Base-by-base conservation (phyloP, 2,113 vertebrate species). In the Gracilinanus agilis region DNA sequence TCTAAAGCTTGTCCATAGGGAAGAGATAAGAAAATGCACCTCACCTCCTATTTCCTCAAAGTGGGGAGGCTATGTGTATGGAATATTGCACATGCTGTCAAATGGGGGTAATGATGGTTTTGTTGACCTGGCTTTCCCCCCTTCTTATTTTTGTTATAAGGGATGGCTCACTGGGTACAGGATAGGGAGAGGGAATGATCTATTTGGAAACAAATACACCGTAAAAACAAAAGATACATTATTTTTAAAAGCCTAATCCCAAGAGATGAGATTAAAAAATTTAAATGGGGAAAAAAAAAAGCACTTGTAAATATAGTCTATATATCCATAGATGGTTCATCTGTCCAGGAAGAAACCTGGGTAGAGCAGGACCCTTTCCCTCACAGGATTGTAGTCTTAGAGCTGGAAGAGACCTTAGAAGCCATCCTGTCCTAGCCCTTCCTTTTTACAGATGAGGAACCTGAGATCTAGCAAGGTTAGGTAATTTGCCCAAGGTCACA, bases 401-500 rank as follows among this genome's bases (percentile, higher is more conserved):
- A 83, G 34, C 67, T 83, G 67, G n/a, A 19, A 40, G 67, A 83
- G 67, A 67, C 12, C 11, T 12, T 67, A 29, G 27, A 34, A 11
- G 12, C 13, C 27, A 67, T 67, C 58, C 58, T 83, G 67, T 2
- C n/a, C 6, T 40, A 56, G 13, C 92, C 44, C 44, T 55, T 44
- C 0, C 0, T 44, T n/a, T 54, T 58, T 89, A 90, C 1, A 24
- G 0, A 83, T 54, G 90, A 53, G 89, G 27, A 88, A 91, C 9
- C 11, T 25, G n/a, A 93, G 23, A 61, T 0, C 0, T 89, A 56
- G 3, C 3, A 56, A 88, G 49, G n/a, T 27, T 92, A 24, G 49
- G 19, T 0, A 21, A 0, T 0, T 7, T 40, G n/a, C 91, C 67
- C 55, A 29, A 88, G 54, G 0, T 0, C 0, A 12, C 44, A 49